Conservation (phyloP, 1,140 invertebrate species). For the Helicorthomorpha holstii region DNA sequence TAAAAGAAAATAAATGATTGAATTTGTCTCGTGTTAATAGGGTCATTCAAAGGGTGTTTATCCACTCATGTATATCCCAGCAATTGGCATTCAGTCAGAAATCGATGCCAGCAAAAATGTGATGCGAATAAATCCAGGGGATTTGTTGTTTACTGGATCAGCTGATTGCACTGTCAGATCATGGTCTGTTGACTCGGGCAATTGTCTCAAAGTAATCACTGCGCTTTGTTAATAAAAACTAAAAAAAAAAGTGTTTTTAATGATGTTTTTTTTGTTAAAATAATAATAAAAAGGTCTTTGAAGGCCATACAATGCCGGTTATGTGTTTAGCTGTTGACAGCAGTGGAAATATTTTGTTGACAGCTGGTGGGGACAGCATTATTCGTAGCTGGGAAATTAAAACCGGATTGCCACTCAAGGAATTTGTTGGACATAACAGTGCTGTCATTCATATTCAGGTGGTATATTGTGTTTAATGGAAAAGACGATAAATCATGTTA, state of each 20-base stretch:
- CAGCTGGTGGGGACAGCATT: constrained; percentile 29
- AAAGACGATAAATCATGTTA: too few species aligned
- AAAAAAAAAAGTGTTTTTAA: neutral
- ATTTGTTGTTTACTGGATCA: constrained; percentile 31
- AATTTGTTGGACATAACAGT: constrained; percentile 31
- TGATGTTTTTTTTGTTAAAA: neutral
- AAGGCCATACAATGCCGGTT: constrained; percentile 29
- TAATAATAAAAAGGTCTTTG: too few species aligned
- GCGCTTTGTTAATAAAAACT: neutral
- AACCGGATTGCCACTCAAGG: constrained; percentile 21
- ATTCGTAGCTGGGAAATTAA: constrained; percentile 32
- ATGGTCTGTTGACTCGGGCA: constrained; percentile 32
- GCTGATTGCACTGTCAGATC: constrained; percentile 30
- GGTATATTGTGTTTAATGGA: too few species aligned
- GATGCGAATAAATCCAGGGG: constrained; percentile 14
- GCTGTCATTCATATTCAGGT: constrained; percentile 33
- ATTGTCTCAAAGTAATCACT: constrained; percentile 23
- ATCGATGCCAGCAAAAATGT: constrained; percentile 18
- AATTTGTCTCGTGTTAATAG: constrained; percentile 17
- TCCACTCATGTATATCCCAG: constrained; percentile 32
- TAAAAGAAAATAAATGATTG: neutral
- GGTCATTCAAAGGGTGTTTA: constrained; percentile 35
- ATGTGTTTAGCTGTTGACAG: constrained; percentile 31
- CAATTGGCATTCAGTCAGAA: constrained; percentile 19
- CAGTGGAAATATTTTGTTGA: constrained; percentile 27